Conservation (phyloP, 2,888 invertebrate species). For the Agrotis segetum region DNA sequence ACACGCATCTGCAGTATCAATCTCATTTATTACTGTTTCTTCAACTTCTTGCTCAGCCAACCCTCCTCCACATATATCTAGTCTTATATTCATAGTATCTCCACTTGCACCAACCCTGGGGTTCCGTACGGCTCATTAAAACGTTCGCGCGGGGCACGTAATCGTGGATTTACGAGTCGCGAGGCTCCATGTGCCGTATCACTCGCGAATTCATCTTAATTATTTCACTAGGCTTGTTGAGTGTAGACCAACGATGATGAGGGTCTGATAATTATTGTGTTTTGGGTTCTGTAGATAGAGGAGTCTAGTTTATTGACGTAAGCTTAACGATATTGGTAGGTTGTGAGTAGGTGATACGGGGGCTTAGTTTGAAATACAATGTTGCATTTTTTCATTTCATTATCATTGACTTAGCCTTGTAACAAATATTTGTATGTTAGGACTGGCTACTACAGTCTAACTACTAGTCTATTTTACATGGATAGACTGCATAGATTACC, state of each 20-base stretch:
- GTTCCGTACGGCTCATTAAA: constrained; percentile 73
- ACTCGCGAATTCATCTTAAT: constrained; percentile 67
- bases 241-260: constrained; percentile 45
- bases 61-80: neutral
- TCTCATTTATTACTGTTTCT: neutral
- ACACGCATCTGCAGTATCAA: neutral
- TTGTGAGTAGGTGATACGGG: neutral
- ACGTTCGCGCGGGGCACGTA: constrained; percentile 72
- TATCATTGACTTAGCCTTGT: neutral
- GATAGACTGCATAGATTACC: neutral
- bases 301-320: constrained; percentile 7
- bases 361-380: neutral
- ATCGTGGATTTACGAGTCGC: constrained; percentile 75
- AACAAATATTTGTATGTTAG: neutral
- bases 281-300: constrained; percentile 4
- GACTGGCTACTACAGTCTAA: neutral
- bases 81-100: constrained; percentile 8
- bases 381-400: neutral
- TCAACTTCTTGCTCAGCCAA: neutral
- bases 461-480: neutral
- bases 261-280: constrained; percentile 52
- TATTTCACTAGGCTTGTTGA: constrained; percentile 53
- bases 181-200: constrained; percentile 50
- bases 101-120: constrained; percentile 57
- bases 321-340: constrained; percentile 3